Percentiles rank a stretch among this genome's conserved stretches.
Conservation (phyloP, 2,113 vertebrate species). For the Pionites leucogaster region DNA sequence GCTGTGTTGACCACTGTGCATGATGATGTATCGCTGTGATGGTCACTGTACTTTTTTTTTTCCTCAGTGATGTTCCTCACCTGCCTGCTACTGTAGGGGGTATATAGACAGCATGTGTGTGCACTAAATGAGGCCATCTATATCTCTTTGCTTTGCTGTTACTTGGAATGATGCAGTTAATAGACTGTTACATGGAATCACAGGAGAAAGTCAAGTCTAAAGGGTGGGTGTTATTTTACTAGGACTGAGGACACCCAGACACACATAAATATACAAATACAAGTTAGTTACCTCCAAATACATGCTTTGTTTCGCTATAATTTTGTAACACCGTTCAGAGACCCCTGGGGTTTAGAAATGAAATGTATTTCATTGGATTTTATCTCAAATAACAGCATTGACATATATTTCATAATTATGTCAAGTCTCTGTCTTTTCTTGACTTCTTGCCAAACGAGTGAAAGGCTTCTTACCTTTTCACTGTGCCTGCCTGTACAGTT, state of each 20-base stretch:
- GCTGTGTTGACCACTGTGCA: rapidly evolving
- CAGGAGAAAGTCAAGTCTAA: not conserved
- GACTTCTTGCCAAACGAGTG: not conserved
- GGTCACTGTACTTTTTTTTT: not conserved
- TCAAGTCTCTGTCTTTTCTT: not conserved
- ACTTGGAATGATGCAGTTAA: not conserved
- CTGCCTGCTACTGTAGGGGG: not conserved
- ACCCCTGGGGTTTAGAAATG: not conserved
- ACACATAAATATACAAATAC: not conserved
- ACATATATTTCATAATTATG: not conserved
- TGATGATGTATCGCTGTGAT: not conserved
- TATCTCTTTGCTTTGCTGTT: not conserved
- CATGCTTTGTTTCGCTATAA: not conserved
- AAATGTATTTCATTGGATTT: not conserved
- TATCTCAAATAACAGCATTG: not conserved
- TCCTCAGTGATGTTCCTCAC: not conserved
- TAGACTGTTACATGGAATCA: not conserved
- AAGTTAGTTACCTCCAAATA: not conserved
- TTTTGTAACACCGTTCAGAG: not conserved
- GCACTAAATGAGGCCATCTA: not conserved
- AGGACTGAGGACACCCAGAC: not conserved
- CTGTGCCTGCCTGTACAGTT: not conserved
- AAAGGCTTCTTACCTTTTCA: not conserved
- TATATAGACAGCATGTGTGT: not conserved
- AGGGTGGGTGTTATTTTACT: not conserved